These are phyloP conservation scores for Epirrhoe tristata DNA, from an alignment of 2,888 invertebrate genomes.

Conservation along the genomic window DNA sequence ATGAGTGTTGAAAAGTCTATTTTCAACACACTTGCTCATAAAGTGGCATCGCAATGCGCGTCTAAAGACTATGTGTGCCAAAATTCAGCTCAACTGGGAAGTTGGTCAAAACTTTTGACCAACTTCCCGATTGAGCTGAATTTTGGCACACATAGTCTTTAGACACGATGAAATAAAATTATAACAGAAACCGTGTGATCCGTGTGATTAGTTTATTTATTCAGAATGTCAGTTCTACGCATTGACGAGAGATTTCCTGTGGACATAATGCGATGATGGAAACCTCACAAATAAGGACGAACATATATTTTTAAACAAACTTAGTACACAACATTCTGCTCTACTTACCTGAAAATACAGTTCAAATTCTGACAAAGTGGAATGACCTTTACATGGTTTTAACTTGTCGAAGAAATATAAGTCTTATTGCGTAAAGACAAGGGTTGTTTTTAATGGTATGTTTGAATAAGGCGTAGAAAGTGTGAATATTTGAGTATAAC, in stretches of 20 bases:
- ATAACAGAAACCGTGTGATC: too few species aligned
- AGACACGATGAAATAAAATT: too few species aligned
- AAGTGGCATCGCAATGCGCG: too few species aligned
- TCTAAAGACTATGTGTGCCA: too few species aligned
- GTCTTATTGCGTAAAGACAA: not conserved
- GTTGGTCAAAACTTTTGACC: too few species aligned
- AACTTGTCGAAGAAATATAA: not conserved
- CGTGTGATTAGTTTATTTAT: too few species aligned
- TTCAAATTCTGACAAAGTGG: not conserved
- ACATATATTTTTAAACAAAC: slow-evolving; percentile 45
- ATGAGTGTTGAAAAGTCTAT: too few species aligned
- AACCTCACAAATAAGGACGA: slow-evolving; percentile 59
- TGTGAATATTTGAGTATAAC: slow-evolving; percentile 13
- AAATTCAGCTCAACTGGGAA: too few species aligned
- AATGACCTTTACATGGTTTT: slow-evolving; percentile 8
- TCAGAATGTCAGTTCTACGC: slow-evolving; percentile 30
- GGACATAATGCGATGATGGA: slow-evolving; percentile 70
- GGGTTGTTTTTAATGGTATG: not conserved
- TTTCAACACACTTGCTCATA: too few species aligned
- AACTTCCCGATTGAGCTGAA: too few species aligned
- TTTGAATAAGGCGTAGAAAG: not conserved
- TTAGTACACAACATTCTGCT: slow-evolving; percentile 11
- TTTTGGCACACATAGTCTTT: too few species aligned
- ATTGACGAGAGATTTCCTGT: slow-evolving; percentile 51
- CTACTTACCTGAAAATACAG: not conserved